A percentile compares a stretch with the other conserved stretches of the same genome.
These are phyloP conservation scores for Sinosuthora webbiana DNA, from an alignment of 2,113 vertebrate species.

Conservation along the genomic window DNA sequence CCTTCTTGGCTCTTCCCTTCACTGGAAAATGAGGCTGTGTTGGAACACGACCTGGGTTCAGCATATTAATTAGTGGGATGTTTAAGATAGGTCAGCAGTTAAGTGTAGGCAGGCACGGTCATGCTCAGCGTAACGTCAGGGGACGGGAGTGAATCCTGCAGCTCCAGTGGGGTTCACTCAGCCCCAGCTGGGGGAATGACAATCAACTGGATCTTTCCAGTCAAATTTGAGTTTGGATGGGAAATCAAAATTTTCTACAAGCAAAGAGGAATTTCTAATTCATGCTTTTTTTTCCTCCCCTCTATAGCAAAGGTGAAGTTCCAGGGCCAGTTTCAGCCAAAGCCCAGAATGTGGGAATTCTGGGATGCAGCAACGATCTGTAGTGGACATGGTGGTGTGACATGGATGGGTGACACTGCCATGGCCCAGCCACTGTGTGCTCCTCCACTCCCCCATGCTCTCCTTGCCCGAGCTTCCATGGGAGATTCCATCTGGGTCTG, in stretches of 20 bases:
- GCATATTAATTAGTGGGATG: constrained; percentile 29
- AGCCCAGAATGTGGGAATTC: neutral
- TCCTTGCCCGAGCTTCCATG: neutral
- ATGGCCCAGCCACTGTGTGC: neutral
- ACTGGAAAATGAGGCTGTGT: neutral
- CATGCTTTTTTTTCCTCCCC: no score
- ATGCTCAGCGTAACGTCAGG: neutral
- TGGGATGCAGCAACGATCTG: neutral
- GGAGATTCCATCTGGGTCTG: neutral
- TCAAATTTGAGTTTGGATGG: neutral
- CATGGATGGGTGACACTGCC: neutral
- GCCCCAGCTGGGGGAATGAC: neutral
- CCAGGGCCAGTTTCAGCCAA: neutral
- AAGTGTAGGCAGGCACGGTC: constrained; percentile 26
- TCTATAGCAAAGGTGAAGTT: neutral
- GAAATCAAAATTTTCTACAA: neutral
- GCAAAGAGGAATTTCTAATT: neutral
- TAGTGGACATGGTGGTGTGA: accelerated
- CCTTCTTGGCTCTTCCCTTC: neutral
- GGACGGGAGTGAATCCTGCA: neutral
- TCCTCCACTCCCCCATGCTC: neutral
- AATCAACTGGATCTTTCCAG: neutral
- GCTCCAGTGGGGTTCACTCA: neutral
- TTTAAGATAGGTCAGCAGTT: constrained; percentile 60
- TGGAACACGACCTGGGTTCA: constrained; percentile 37